Base-by-base conservation (phyloP, 2,888 invertebrate species). In the Melieria picta region DNA sequence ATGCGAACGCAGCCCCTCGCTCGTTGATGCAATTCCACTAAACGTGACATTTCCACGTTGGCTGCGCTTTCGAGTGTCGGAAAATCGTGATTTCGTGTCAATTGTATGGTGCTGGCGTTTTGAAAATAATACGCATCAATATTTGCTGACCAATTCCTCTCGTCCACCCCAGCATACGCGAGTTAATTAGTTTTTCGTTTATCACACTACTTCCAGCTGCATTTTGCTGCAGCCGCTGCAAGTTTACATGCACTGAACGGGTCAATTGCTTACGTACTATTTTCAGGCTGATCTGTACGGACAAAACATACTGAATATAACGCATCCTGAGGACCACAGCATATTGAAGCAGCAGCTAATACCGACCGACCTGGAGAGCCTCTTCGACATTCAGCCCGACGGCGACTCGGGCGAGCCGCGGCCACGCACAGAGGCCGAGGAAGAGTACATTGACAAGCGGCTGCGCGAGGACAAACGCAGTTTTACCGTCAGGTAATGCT, bases 211-310 rank as follows among this genome's bases (percentile, higher is more conserved):
- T 9, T 4, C 13, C 52, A 68, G 46, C 4, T 46, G n/a, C 10
- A 57, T 48, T 62, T 30, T 13, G 60, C 43, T 52, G 55, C 30
- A 56, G 64, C 50, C 30, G 3, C 30, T 30, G 30, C 1, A 30
- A 30, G 30, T 30, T 30, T 30, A 30, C 30, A 30, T 30, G 30
- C 30, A 30, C 30, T 30, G 30, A 30, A 30, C 30, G 30, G 30
- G 2, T 30, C 30, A 30, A 30, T 30, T 30, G 30, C 30, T 30
- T 30, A 30, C 30, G 30, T 30, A 30, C 30, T 66, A 11, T 47
- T 72, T 68, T 1, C 89, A 96, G 92, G 91, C 93, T 80, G 96
- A 97, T 84, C 89, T 96, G 78, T 90, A 96, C 84, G 94, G 93
- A 13, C 92, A 93, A 86, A 94, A 92, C 79, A 85, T 97, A 85